A percentile compares a stretch with the other conserved stretches of the same genome.
phyloP scores from a whole-genome alignment of 2,888 invertebrate genomes.

The Leptinotarsa juncta region DNA sequence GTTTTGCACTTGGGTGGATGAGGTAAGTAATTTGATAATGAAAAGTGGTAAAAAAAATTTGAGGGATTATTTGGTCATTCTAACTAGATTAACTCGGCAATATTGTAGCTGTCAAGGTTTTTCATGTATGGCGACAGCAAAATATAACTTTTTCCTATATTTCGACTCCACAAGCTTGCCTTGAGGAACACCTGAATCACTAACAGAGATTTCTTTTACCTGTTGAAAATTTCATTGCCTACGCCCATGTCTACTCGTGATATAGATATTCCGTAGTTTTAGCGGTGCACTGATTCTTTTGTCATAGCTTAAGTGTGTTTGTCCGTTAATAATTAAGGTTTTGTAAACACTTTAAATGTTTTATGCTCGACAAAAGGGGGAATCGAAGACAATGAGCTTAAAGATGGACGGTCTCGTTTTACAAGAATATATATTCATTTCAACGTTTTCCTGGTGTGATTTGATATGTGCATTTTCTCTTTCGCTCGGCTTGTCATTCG shows the following conservation, averaged over 20 bases:
- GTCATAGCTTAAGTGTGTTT: conserved; percentile 58
- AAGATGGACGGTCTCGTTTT: conserved; percentile 27
- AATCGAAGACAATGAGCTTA: conserved; percentile 41
- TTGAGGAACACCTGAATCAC: neutral
- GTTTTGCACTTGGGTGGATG: too few relatives aligned
- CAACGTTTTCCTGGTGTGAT: conserved; percentile 31
- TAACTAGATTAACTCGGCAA: too few relatives aligned
- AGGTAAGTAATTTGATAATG: too few relatives aligned
- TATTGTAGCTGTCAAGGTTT: too few relatives aligned
- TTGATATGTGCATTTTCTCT: conserved; percentile 24
- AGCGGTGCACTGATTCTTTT: conserved; percentile 46
- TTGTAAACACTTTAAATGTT: conserved; percentile 60
- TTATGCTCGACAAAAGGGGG: conserved; percentile 63
- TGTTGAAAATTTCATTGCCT: neutral
- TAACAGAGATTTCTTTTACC: neutral
- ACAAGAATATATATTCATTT: conserved; percentile 28
- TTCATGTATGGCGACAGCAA: too few relatives aligned
- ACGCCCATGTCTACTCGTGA: conserved; percentile 41
- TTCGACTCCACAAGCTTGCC: too few relatives aligned
- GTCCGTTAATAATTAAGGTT: conserved; percentile 64
- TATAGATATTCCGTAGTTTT: conserved; percentile 39
- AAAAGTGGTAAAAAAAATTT: too few relatives aligned
- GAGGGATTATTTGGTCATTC: too few relatives aligned
- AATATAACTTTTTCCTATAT: too few relatives aligned
- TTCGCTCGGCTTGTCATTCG: conserved; percentile 23